These are phyloP conservation scores for Actinostola sp. DNA, from an alignment of 92 coral and sea anemone genomes.

Conservation along the genomic window DNA sequence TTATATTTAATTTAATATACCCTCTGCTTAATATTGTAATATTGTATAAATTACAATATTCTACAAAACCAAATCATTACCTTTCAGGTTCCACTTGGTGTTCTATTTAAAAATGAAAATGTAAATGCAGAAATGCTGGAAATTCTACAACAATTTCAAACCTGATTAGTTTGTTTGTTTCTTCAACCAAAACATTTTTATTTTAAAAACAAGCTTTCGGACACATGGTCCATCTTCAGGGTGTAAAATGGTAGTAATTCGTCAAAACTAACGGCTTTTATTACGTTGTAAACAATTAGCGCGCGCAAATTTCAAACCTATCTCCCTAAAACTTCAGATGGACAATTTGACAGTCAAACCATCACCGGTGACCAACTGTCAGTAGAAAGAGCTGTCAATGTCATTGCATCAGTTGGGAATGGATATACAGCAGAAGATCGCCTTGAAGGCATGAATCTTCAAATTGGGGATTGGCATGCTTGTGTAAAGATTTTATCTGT, in stretches of 20 bases:
- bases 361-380: slow-evolving; percentile 61
- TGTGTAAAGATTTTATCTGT: slow-evolving; percentile 59
- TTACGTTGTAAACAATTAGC: too few relatives aligned
- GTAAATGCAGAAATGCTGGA: slow-evolving; percentile 43
- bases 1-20: too few relatives aligned
- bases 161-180: too few relatives aligned
- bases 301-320: slow-evolving; percentile 45
- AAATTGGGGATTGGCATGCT: slow-evolving; percentile 79
- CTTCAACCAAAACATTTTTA: too few relatives aligned
- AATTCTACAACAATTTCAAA: slow-evolving; percentile 46
- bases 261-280: too few relatives aligned
- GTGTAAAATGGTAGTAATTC: too few relatives aligned
- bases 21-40: too few relatives aligned
- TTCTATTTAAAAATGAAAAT: slow-evolving; percentile 44
- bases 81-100: slow-evolving; percentile 38
- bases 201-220: too few relatives aligned
- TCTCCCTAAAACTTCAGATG: slow-evolving; percentile 28
- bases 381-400: slow-evolving; percentile 70
- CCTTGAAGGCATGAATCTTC: slow-evolving; percentile 63
- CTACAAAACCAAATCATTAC: too few relatives aligned
- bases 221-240: too few relatives aligned
- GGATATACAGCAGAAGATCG: slow-evolving; percentile 61
- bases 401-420: slow-evolving; percentile 62
- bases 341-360: slow-evolving; percentile 29
- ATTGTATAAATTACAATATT: too few relatives aligned